phyloP scores from a whole-genome alignment of 35 echinoderm and acorn worm species.

The Strongylocentrotus purpuratus region DNA sequence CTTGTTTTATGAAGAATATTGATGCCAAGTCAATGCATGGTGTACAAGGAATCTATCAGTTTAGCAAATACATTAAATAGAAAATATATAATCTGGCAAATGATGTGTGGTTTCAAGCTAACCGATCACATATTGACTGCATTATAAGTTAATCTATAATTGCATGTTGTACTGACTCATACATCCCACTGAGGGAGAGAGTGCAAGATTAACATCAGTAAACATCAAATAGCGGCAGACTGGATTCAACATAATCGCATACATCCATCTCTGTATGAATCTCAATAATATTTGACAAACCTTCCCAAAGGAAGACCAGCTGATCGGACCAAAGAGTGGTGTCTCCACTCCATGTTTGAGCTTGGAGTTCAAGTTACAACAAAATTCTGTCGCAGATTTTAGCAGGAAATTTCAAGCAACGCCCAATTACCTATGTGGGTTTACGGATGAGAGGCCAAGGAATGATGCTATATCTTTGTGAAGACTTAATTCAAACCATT shows the following conservation, averaged over 20 bases:
- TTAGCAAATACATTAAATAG: background rate
- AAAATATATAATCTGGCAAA: background rate
- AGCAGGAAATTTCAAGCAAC: background rate
- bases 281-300: background rate
- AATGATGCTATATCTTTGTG: background rate
- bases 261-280: background rate
- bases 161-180: background rate
- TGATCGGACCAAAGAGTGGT: background rate
- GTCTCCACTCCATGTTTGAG: background rate
- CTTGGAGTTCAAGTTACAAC: background rate
- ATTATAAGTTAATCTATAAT: background rate
- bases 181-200: background rate
- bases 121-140: background rate
- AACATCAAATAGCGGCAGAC: background rate
- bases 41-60: too few species aligned
- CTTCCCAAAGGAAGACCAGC: background rate
- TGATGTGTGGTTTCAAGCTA: background rate
- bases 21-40: too few species aligned
- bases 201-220: background rate
- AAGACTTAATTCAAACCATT: background rate
- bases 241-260: background rate
- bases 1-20: too few species aligned
- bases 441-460: background rate
- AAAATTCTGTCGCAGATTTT: background rate
- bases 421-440: slow-evolving; percentile 8